These are phyloP conservation scores for Indri indri DNA, from an alignment of 2,113 vertebrate genomes.

Conservation along the genomic window DNA sequence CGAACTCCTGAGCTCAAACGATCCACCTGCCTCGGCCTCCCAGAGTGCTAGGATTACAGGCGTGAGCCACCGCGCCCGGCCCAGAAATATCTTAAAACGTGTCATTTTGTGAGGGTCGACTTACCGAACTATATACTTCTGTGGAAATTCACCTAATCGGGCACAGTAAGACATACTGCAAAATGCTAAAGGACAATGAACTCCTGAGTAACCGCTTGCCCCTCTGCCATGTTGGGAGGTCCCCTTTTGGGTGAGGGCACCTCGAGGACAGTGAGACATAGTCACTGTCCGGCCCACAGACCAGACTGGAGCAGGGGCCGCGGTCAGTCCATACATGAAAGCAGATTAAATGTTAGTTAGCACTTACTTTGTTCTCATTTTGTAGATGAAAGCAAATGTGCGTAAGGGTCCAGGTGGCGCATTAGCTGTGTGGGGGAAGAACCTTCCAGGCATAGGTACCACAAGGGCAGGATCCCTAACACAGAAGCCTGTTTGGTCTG, in stretches of 20 bases:
- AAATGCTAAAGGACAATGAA: background rate
- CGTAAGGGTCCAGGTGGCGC: background rate
- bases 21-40: too few relatives aligned
- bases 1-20: too few relatives aligned
- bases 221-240: too few relatives aligned
- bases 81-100: background rate
- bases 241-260: background rate
- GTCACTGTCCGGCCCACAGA: background rate
- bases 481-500: background rate
- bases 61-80: too few relatives aligned
- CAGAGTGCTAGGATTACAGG: too few relatives aligned
- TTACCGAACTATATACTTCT: background rate
- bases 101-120: background rate
- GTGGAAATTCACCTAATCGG: background rate
- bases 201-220: background rate
- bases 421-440: background rate
- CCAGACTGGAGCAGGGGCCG: background rate
- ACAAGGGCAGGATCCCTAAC: background rate
- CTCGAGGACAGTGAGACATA: background rate
- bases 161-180: background rate
- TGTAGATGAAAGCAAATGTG: background rate
- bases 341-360: background rate
- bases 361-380: background rate
- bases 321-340: background rate
- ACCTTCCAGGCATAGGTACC: background rate